These are phyloP conservation scores for Ciconia stormi DNA, from an alignment of 2,113 vertebrate genomes.

Conservation along the genomic window DNA sequence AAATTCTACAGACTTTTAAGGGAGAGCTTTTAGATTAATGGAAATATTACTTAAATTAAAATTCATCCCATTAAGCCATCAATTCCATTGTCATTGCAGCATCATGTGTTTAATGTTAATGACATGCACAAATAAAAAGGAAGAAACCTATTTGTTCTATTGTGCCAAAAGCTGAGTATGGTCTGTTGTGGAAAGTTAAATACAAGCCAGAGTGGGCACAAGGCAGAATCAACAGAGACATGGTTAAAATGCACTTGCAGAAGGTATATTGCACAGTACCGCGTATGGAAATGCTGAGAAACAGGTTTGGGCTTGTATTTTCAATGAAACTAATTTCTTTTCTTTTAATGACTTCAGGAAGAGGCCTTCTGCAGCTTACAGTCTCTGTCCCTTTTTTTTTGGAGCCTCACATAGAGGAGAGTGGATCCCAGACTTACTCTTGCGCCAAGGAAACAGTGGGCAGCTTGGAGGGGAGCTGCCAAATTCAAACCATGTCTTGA, in stretches of 20 bases:
- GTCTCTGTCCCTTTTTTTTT: not conserved
- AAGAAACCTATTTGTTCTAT: constrained; percentile 24
- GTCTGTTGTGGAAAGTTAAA: not conserved
- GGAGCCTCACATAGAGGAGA: not conserved
- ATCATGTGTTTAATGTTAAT: constrained; percentile 57
- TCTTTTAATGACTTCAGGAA: not conserved
- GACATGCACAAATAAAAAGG: constrained; percentile 44
- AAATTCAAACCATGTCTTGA: not conserved
- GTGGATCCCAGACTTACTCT: not conserved
- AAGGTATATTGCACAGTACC: not conserved
- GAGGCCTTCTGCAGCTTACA: not conserved
- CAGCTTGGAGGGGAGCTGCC: not conserved
- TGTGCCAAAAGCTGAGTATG: not conserved
- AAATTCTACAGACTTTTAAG: constrained; percentile 67
- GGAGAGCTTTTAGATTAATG: constrained; percentile 69
- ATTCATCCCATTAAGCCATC: constrained; percentile 64
- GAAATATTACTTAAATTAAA: constrained; percentile 72
- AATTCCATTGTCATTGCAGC: constrained; percentile 52
- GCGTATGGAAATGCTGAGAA: not conserved
- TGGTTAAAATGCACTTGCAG: not conserved
- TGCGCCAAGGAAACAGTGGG: not conserved
- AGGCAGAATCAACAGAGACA: not conserved
- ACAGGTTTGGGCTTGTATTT: not conserved
- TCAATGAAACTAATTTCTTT: not conserved
- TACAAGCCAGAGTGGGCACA: not conserved